phyloP scores from a whole-genome alignment of 1,140 invertebrate species.

The Drosophila prosaltans region DNA sequence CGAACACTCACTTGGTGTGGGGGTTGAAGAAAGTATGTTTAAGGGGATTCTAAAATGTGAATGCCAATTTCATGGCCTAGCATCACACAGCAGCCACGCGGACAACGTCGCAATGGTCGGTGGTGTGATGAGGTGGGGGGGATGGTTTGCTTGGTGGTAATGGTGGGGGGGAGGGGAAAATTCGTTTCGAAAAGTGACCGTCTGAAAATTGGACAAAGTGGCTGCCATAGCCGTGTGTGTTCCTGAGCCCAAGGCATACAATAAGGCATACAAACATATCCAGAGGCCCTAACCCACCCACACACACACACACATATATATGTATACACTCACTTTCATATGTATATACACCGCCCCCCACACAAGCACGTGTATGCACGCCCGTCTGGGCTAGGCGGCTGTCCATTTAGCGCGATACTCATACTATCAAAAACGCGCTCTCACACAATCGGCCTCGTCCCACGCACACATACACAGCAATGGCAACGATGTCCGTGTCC shows the following conservation, averaged over 20 bases:
- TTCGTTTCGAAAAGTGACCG: conserved; percentile 79
- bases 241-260: conserved; percentile 74
- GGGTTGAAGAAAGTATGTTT: conserved; percentile 59
- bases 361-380: conserved; percentile 48
- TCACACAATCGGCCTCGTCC: conserved; percentile 61
- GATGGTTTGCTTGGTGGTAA: background rate
- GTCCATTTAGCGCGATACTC: conserved; percentile 74
- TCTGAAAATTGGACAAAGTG: conserved; percentile 81
- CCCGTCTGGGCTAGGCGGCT: conserved; percentile 58
- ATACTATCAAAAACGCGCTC: conserved; percentile 48
- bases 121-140: background rate
- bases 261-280: conserved; percentile 73
- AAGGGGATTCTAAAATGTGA: conserved; percentile 78
- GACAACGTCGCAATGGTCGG: conserved; percentile 55
- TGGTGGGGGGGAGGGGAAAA: conserved; percentile 47
- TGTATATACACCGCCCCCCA: conserved; percentile 27
- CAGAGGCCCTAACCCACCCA: conserved; percentile 40
- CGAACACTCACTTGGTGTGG: conserved; percentile 25
- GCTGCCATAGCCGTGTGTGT: conserved; percentile 61
- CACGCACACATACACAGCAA: conserved; percentile 36
- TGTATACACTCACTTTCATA: conserved; percentile 1
- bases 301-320: conserved; percentile 12
- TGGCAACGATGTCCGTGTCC: conserved; percentile 60
- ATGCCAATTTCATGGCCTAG: conserved; percentile 77
- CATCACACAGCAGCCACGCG: conserved; percentile 69